phyloP scores from a whole-genome alignment of 2,113 vertebrate species.

The Anoplopoma fimbria region DNA sequence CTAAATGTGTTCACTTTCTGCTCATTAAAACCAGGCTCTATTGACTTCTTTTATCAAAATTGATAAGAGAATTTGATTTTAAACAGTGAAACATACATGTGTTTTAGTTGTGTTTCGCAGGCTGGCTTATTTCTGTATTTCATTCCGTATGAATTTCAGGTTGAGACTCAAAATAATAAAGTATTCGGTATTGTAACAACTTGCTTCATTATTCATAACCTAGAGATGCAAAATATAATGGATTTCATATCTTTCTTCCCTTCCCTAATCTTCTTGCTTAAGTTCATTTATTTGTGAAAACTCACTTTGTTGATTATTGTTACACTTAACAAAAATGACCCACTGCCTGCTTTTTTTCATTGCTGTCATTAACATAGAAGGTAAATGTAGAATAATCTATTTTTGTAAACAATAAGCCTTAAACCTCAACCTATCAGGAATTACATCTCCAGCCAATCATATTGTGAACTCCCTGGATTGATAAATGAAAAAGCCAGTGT shows the following conservation, averaged over 20 bases:
- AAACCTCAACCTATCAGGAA: constrained; percentile 17
- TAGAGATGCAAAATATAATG: background rate
- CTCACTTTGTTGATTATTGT: background rate
- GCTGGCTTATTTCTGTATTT: background rate
- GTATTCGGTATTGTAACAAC: background rate
- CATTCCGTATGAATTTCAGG: background rate
- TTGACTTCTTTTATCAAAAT: background rate
- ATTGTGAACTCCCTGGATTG: constrained; percentile 16
- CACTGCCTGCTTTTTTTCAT: background rate
- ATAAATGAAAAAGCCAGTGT: constrained; percentile 68
- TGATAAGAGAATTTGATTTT: background rate
- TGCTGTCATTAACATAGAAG: background rate
- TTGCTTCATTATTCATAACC: background rate
- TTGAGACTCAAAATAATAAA: background rate
- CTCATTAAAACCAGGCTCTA: background rate
- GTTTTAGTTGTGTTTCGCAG: no score
- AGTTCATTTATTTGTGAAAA: background rate
- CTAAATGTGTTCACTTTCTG: constrained; percentile 10
- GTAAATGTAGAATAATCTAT: background rate
- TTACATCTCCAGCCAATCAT: constrained; percentile 48
- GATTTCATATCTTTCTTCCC: background rate
- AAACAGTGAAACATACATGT: background rate
- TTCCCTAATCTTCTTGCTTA: background rate
- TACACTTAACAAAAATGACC: background rate
- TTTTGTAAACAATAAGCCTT: constrained; percentile 10